A percentile compares a stretch with the other conserved stretches of the same genome.
Conservation (phyloP, 2,888 invertebrate genomes). For the Protodeltote pygarga region DNA sequence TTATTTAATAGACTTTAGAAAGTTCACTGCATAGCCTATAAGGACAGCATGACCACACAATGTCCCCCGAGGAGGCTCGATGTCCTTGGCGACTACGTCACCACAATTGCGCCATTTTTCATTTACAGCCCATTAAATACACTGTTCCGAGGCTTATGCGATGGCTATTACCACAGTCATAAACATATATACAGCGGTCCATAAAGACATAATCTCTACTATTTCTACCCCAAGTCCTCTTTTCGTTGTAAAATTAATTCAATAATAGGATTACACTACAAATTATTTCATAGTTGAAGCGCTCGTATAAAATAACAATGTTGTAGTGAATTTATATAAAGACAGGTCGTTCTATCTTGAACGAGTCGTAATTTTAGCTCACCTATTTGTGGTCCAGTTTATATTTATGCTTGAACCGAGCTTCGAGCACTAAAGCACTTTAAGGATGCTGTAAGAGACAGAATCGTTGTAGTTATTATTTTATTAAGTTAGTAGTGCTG, state of each 20-base stretch:
- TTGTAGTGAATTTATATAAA: slow-evolving; percentile 19
- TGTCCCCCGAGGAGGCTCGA: slow-evolving; percentile 36
- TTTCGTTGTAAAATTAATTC: slow-evolving; percentile 42
- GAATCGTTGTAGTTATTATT: too few species aligned
- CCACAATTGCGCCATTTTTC: slow-evolving; percentile 70
- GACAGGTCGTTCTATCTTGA: background rate
- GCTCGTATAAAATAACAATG: slow-evolving; percentile 19
- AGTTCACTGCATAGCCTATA: slow-evolving; percentile 57
- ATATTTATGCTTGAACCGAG: slow-evolving; percentile 8
- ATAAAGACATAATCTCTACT: slow-evolving; percentile 40
- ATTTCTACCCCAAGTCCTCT: slow-evolving; percentile 25
- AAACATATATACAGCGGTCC: slow-evolving; percentile 60
- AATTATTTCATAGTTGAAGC: slow-evolving; percentile 27
- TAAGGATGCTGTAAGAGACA: background rate
- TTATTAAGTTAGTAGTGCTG: too few species aligned
- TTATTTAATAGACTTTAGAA: too few species aligned
- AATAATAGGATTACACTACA: slow-evolving; percentile 38
- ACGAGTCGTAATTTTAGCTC: slow-evolving; percentile 17
- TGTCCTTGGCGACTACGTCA: slow-evolving; percentile 55
- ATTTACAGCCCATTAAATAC: slow-evolving; percentile 76
- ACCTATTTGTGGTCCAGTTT: slow-evolving; percentile 22
- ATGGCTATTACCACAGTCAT: slow-evolving; percentile 66
- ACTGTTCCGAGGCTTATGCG: slow-evolving; percentile 61
- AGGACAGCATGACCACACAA: slow-evolving; percentile 52
- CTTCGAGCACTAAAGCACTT: background rate